Evolutionary conservation across 2,888 invertebrate species (phyloP), one percentile per base, ranked within the genome.

Genomic region (Phyllotreta striolata): DNA sequence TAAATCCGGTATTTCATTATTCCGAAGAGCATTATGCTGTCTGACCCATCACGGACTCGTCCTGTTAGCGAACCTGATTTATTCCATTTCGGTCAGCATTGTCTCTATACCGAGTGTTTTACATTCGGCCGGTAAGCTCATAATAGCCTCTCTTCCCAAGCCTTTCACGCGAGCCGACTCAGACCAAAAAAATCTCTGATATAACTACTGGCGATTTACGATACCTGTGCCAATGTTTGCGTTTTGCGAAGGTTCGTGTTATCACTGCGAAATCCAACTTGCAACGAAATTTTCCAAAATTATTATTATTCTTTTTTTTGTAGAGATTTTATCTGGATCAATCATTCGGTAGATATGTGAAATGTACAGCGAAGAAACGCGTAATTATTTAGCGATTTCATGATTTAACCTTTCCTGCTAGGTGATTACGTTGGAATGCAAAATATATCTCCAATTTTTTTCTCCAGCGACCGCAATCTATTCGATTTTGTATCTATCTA

Each of bases 1-100:
- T 79, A 79, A 79, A 77, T 77, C 77, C 76, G 75, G 72, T 78
- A 78, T 78, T 80, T 79, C 80, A 80, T 80, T 80, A 80, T 80
- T 78, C 79, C 43, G 61, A 55, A 78, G 77, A 65, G 77, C 78
- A 78, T 78, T 78, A 78, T 77, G 75, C 77, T 78, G 78, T 78
- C 79, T 70, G 69, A 66, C 71, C 72, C 70, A 77, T 76, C 52
- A 56, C 76, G 73, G 74, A 72, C 74, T 75, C 76, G 78, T 78
- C 80, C 79, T 79, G 79, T 79, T 79, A 80, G 76, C 78, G 77
- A 75, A 72, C 75, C 74, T 79, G 79, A 79, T 79, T 80, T 80
- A 80, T 80, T 76, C 76, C 77, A 75, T 75, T 78, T 79, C 78
- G 78, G 78, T 70, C 60, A 70, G 76, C 77, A 78, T 78, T 78